Base-by-base conservation (phyloP, 2,797 vertebrate species). In the Tadarida brasiliensis region DNA sequence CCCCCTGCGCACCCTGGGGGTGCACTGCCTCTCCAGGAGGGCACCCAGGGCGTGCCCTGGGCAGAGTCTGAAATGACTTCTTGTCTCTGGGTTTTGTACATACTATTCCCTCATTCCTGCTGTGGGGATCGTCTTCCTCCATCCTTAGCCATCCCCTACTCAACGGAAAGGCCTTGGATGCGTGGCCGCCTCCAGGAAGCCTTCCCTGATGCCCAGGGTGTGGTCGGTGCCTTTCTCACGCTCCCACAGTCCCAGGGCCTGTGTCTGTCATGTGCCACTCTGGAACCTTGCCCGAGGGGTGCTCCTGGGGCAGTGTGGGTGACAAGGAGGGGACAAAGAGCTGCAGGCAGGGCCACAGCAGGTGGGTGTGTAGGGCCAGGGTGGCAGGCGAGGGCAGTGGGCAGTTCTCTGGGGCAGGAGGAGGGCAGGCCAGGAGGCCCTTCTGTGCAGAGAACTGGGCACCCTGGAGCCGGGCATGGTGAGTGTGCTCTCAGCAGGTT, bases 391-490 rank as follows among this genome's bases (percentile, higher is more conserved):
- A 44, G 39, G 39, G 39, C 39, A 44, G 39, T 44, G 39, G 39
- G 39, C 39, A n/a, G 39, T 44, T 44, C 39, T 44, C 39, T 7
- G 39, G 22, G 83, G 16, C 59, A 7, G 47, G 22, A 1, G 22
- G 8, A 51, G 33, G 57, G 16, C 20, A 16, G 33, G 1, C 28
- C 11, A 5, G 83, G 57, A 28, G 26, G 35, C 15, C 24, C 83
- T 35, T 67, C 63, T 68, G 1, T 68, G 1, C 68, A 12, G 33
- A 85, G 65, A 12, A 2, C 65, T 0, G n/a, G 56, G 49, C 2
- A 4, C 24, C 7, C 47, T 22, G 2, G 49, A 19, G 33, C 68
- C 68, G 5, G 35, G 28, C 8, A 4, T 0, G 2, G 1, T 44
- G 28, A 2, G 5, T 0, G 28, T 2, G n/a, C 65, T 47, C 7